Percentiles rank a stretch among this genome's conserved stretches.
phyloP scores from a whole-genome alignment of 92 coral and sea anemone species.

The Blastomussa wellsi region DNA sequence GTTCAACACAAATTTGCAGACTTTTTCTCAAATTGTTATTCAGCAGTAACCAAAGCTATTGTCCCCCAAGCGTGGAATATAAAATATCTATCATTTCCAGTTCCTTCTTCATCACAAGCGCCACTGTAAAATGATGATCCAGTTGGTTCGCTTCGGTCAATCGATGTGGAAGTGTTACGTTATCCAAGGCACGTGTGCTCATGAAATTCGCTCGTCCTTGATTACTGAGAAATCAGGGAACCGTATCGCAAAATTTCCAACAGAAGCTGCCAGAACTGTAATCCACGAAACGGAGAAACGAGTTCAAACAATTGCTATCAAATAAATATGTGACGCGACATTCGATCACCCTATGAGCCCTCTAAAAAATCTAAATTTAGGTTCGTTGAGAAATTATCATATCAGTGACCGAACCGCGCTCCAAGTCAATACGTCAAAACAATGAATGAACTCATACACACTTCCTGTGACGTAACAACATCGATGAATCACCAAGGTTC shows the following conservation, averaged over 20 bases:
- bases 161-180: conserved; percentile 53
- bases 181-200: conserved; percentile 63
- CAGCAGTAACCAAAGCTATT: conserved; percentile 3
- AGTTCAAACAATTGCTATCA: conserved; percentile 61
- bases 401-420: conserved; percentile 53
- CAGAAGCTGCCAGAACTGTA: conserved; percentile 15
- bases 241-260: conserved; percentile 18
- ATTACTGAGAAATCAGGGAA: conserved; percentile 21
- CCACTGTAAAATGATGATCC: neutral
- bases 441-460: conserved; percentile 84
- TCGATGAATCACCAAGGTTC: conserved; percentile 21
- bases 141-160: conserved; percentile 14
- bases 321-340: conserved; percentile 75
- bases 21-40: neutral
- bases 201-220: conserved; percentile 18
- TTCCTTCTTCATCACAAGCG: conserved; percentile 27
- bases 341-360: conserved; percentile 67
- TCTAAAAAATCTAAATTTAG: conserved; percentile 84
- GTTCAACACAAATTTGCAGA: conserved; percentile 26
- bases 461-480: conserved; percentile 86
- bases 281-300: conserved; percentile 25
- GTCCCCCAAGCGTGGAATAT: neutral
- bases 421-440: conserved; percentile 77
- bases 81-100: neutral
- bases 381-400: conserved; percentile 76